Conservation (phyloP, 2,113 vertebrate species). For the Etheostoma cragini region DNA sequence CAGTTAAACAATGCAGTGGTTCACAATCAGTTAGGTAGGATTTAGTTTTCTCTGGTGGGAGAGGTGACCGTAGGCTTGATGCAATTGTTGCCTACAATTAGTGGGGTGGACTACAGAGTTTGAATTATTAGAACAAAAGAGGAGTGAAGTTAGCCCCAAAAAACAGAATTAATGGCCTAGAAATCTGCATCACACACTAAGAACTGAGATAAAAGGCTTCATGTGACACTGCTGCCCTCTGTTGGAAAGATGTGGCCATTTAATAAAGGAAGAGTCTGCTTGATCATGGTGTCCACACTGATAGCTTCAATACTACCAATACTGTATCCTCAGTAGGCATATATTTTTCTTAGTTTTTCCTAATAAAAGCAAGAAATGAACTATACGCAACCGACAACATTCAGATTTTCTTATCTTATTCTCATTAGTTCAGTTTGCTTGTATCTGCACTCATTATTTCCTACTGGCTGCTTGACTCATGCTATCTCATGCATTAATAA, state of each 20-base stretch:
- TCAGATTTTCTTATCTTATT: conserved; percentile 26
- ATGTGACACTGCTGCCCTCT: conserved; percentile 66
- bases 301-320: not conserved
- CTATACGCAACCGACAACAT: not conserved
- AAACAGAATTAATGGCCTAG: not conserved
- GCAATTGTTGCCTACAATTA: not conserved
- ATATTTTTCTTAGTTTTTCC: not conserved
- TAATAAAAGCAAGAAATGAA: not conserved
- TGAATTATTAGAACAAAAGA: not conserved
- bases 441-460: conserved; percentile 54
- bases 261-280: not conserved
- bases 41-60: not conserved
- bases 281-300: not conserved
- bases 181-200: not conserved
- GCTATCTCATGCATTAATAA: conserved; percentile 67
- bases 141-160: not conserved
- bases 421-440: conserved; percentile 28
- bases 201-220: not conserved
- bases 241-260: conserved; percentile 21
- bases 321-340: not conserved
- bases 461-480: conserved; percentile 51
- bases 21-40: not conserved
- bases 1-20: too few species aligned
- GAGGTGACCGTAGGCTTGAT: not conserved
- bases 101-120: not conserved